These are phyloP conservation scores for Hecatera dysodea DNA, from an alignment of 2,888 invertebrate genomes.

Conservation along the genomic window DNA sequence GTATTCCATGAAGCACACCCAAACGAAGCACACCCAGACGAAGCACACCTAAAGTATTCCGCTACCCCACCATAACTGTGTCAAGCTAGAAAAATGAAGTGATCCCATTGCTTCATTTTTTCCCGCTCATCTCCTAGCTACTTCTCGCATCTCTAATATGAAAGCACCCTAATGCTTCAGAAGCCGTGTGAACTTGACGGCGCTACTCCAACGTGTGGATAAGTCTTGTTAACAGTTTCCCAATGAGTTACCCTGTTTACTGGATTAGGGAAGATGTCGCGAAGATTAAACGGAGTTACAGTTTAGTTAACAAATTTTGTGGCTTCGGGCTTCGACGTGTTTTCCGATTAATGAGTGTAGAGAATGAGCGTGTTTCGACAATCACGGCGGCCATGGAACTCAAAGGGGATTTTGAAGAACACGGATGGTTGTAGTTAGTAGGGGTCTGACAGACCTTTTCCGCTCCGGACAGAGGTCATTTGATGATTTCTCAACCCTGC, in stretches of 20 bases:
- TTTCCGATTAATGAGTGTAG: not conserved
- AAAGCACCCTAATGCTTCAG: not conserved
- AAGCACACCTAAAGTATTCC: too few species aligned
- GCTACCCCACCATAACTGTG: not conserved
- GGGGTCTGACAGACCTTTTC: too few species aligned
- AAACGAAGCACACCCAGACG: too few species aligned
- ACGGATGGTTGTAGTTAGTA: too few species aligned
- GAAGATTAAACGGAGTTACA: slow-evolving; percentile 11
- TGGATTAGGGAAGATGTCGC: slow-evolving; percentile 3
- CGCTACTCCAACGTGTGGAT: slow-evolving; percentile 4
- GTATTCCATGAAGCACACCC: too few species aligned
- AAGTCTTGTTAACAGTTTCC: slow-evolving; percentile 40
- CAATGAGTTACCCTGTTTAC: slow-evolving; percentile 22
- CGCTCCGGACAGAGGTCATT: too few species aligned
- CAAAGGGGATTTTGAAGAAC: not conserved
- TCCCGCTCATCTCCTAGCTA: not conserved
- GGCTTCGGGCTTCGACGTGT: not conserved
- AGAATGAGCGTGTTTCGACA: too few species aligned
- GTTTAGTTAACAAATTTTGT: not conserved
- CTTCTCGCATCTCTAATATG: not conserved
- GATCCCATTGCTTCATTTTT: not conserved
- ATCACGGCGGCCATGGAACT: too few species aligned
- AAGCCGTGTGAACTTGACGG: slow-evolving; percentile 6
- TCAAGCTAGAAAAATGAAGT: not conserved
- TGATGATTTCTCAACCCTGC: too few species aligned